A percentile compares a stretch with the other conserved stretches of the same genome.
Evolutionary conservation across 2,797 vertebrate species (phyloP).

Genomic region (Hydrolagus colliei): DNA sequence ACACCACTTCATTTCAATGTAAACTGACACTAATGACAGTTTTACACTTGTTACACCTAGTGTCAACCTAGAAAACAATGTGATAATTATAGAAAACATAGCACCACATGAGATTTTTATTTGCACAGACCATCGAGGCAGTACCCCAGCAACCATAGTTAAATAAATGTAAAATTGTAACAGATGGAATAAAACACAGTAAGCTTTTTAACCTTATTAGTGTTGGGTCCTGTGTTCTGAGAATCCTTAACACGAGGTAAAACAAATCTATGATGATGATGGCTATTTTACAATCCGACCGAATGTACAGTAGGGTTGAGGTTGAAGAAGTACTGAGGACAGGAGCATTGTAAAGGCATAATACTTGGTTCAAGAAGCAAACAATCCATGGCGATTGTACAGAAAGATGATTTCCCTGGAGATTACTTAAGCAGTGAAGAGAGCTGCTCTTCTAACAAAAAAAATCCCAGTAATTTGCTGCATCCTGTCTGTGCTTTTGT

Average conservation of each 20-base stretch:
- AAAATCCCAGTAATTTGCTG: slow-evolving; percentile 44
- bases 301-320: not conserved
- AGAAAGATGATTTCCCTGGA: slow-evolving; percentile 40
- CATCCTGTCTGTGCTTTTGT: slow-evolving; percentile 43
- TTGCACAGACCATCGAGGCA: not conserved
- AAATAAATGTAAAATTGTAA: not conserved
- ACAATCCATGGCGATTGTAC: slow-evolving; percentile 41
- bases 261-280: slow-evolving; percentile 2
- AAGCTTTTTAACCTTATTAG: not conserved
- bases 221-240: not conserved
- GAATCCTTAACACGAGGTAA: not conserved
- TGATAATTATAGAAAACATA: not conserved
- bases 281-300: not conserved
- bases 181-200: not conserved
- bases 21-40: no score
- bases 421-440: slow-evolving; percentile 43
- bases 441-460: slow-evolving; percentile 42
- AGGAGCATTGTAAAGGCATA: slow-evolving; percentile 36
- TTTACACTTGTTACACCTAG: no score
- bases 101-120: not conserved
- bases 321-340: slow-evolving; percentile 36
- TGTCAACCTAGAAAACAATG: no score
- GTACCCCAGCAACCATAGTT: not conserved
- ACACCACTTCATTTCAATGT: no score
- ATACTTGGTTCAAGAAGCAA: slow-evolving; percentile 43